phyloP scores from a whole-genome alignment of 2,888 invertebrate genomes.

The Nomada fabriciana region DNA sequence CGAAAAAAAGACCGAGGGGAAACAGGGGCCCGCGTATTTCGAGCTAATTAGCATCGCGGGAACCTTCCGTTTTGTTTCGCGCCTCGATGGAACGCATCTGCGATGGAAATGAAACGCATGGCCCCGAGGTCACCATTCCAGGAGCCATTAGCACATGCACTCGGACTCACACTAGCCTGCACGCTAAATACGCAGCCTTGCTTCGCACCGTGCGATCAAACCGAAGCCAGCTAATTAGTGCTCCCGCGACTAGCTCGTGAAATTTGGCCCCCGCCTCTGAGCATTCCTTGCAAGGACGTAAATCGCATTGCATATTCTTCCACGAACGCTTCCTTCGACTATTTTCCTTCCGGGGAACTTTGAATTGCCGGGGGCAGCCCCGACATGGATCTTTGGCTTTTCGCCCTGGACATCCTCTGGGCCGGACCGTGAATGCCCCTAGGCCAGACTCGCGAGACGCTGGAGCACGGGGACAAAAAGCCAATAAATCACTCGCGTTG shows the following conservation, averaged over 20 bases:
- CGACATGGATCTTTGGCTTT: constrained; percentile 18
- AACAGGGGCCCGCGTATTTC: background rate
- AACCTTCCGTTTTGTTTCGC: constrained; percentile 1
- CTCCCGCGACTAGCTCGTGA: background rate
- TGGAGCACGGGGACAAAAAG: constrained; percentile 33
- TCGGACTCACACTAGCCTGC: background rate
- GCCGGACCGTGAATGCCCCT: background rate
- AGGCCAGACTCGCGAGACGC: background rate
- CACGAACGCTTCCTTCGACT: background rate
- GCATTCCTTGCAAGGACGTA: constrained; percentile 44
- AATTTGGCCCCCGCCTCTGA: constrained; percentile 25
- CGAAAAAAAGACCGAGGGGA: background rate
- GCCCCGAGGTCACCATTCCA: background rate
- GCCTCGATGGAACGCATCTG: background rate
- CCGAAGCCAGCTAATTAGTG: constrained; percentile 30
- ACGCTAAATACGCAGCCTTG: background rate
- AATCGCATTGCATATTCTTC: background rate
- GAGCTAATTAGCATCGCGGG: constrained; percentile 20
- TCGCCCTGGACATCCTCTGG: background rate
- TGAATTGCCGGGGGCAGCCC: constrained; percentile 5
- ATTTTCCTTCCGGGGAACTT: background rate
- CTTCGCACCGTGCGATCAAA: constrained; percentile 12
- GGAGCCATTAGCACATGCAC: constrained; percentile 17
- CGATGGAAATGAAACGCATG: constrained; percentile 9
- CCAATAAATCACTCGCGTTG: constrained; percentile 43